Evolutionary conservation across 1,140 invertebrate genomes (phyloP), one percentile per base, ranked within the genome.

Genomic region (Neotoxoptera formosana): DNA sequence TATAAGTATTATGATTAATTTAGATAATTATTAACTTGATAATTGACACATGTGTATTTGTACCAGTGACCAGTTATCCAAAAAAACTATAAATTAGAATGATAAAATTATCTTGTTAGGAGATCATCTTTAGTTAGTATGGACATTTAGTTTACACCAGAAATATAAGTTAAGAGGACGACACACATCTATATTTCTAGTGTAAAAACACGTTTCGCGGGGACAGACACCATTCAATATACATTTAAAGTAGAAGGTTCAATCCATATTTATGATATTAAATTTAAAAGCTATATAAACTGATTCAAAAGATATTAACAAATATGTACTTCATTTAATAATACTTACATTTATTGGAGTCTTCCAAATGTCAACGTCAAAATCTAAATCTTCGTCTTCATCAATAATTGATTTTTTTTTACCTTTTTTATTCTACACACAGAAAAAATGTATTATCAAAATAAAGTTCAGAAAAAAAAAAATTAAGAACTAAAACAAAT

Each of bases 341-440:
- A 36, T 60, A 45, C 91, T 56, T 53, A 86, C 91, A 25, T 83
- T 91, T 7, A 83, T 81, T 83, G 91, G 91, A 51, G 91, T 92
- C 0, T 41, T 92, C 81, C 81, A 84, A 83, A 36, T 11, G 83
- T 83, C n/a, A 51, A 53, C 25, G 51, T 86, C 48, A 93, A 56
- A 86, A 93, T 93, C 81, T 25, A 2, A 7, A 48, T 81, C 20
- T 48, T 91, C 36, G 36, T 91, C 67, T 21, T 83, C 17, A 45
- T 47, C 30, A 23, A n/a, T 53, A 25, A 30, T 36, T 30, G 3
- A 25, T 83, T 17, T 83, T n/a, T 41, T 84, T 91, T 25, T 81
- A 76, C 36, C n/a, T 67, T 30, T 91, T 67, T 90, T 60, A 45
- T 67, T 67, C 89, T 90, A 90, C n/a, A 45, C 9, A 81, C 34